phyloP scores from a whole-genome alignment of 2,888 invertebrate species.

The Achlya flavicornis region DNA sequence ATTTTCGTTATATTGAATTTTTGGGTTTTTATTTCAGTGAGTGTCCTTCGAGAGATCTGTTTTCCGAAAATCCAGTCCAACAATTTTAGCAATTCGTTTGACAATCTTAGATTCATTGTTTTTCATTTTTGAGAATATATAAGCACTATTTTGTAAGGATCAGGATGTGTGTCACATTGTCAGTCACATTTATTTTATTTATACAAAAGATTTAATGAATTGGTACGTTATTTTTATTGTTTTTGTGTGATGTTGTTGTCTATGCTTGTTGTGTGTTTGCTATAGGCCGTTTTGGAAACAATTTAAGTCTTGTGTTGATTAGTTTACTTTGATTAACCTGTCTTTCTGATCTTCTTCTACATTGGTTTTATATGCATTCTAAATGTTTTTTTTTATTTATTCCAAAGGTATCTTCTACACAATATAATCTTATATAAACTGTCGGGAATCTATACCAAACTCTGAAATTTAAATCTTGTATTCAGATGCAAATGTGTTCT shows the following conservation, averaged over 20 bases:
- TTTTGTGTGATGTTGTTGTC: constrained; percentile 76
- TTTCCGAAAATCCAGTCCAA: constrained; percentile 74
- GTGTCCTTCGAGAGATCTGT: constrained; percentile 84
- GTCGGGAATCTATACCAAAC: constrained; percentile 19
- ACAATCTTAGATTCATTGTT: constrained; percentile 65
- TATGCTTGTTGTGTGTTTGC: constrained; percentile 82
- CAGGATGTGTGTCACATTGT: constrained; percentile 66
- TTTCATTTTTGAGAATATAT: constrained; percentile 66
- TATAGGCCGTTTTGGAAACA: constrained; percentile 84
- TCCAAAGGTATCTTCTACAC: constrained; percentile 30
- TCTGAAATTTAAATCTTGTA: constrained; percentile 11
- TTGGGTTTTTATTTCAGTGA: constrained; percentile 67
- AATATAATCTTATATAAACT: constrained; percentile 20
- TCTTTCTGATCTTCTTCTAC: constrained; percentile 64
- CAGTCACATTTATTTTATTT: constrained; percentile 64
- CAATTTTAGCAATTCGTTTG: constrained; percentile 58
- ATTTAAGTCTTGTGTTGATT: constrained; percentile 57
- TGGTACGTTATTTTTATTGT: constrained; percentile 68
- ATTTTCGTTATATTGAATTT: constrained; percentile 51
- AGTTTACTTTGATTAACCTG: constrained; percentile 50
- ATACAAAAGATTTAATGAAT: constrained; percentile 49
- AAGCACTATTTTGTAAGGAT: constrained; percentile 66
- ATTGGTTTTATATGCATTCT: constrained; percentile 49
- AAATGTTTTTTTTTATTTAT: constrained; percentile 36
- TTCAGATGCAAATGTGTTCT: constrained; percentile 23